Percentiles rank a stretch among this genome's conserved stretches.
phyloP scores from a whole-genome alignment of 2,888 invertebrate genomes.

The Meta bourneti region DNA sequence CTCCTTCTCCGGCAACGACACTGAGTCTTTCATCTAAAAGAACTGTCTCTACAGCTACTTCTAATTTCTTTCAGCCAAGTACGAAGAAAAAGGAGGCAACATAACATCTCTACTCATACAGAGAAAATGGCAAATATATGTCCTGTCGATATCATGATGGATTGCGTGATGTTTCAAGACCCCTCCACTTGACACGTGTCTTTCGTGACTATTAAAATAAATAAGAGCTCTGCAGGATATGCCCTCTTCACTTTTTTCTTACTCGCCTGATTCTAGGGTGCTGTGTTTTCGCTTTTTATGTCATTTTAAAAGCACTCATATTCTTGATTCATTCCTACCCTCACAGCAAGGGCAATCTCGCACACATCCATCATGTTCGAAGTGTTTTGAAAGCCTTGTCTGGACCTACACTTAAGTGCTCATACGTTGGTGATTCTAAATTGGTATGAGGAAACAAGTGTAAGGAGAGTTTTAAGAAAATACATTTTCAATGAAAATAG shows the following conservation, averaged over 20 bases:
- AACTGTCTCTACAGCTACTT: no score
- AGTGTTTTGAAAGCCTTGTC: not conserved
- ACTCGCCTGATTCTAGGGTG: no score
- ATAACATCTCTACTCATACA: slow-evolving; percentile 8
- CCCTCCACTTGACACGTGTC: slow-evolving; percentile 31
- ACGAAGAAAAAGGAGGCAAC: not conserved
- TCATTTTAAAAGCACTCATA: not conserved
- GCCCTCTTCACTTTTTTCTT: not conserved
- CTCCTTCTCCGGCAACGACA: no score
- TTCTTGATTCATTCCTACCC: not conserved
- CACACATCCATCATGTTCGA: not conserved
- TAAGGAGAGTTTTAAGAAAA: no score
- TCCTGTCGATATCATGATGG: slow-evolving; percentile 48
- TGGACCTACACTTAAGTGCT: not conserved
- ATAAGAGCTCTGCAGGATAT: not conserved
- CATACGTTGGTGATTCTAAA: not conserved
- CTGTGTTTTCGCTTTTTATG: not conserved
- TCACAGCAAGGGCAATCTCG: not conserved
- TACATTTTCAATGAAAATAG: no score
- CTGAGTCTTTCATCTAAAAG: no score
- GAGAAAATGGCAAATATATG: slow-evolving; percentile 52
- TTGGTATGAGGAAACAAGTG: no score
- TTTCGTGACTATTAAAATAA: slow-evolving; percentile 5
- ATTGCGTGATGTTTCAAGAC: slow-evolving; percentile 11
- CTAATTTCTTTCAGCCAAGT: no score